Conservation (phyloP, 2,797 vertebrate species). For the Peromyscus melanophrys region DNA sequence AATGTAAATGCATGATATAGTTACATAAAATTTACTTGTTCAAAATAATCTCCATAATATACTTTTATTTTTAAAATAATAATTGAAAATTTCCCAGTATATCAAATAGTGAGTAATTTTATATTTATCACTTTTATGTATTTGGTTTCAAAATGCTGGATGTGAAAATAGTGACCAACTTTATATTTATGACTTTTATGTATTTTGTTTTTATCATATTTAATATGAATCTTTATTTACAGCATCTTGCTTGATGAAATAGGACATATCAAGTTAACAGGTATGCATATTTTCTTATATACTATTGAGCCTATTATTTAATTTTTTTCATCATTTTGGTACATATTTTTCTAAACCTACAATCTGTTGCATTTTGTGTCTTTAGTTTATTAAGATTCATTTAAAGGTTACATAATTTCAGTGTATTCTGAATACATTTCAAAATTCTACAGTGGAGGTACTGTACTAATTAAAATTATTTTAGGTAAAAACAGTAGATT, state of each 20-base stretch:
- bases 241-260: conserved; percentile 99
- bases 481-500: background rate
- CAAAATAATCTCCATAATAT: conserved; percentile 37
- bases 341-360: conserved; percentile 9
- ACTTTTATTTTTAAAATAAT: conserved; percentile 61
- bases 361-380: conserved; percentile 45
- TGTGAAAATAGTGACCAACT: conserved; percentile 17
- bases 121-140: conserved; percentile 54
- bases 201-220: conserved; percentile 90
- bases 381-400: conserved; percentile 53
- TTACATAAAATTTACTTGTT: conserved; percentile 49
- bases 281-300: conserved; percentile 89
- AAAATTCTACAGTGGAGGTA: background rate
- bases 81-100: background rate
- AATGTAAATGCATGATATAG: conserved; percentile 20
- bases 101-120: conserved; percentile 56
- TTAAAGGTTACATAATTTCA: conserved; percentile 8
- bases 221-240: conserved; percentile 95
- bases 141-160: conserved; percentile 85
- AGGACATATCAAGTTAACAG: conserved; percentile 99
- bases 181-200: conserved; percentile 55
- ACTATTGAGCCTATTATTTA: background rate
- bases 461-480: conserved; percentile 54
- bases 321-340: conserved; percentile 38
- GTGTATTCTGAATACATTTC: conserved; percentile 51